A percentile compares a stretch with the other conserved stretches of the same genome.
These are phyloP conservation scores for Novumbra hubbsi DNA, from an alignment of 2,797 vertebrate species.

Conservation along the genomic window DNA sequence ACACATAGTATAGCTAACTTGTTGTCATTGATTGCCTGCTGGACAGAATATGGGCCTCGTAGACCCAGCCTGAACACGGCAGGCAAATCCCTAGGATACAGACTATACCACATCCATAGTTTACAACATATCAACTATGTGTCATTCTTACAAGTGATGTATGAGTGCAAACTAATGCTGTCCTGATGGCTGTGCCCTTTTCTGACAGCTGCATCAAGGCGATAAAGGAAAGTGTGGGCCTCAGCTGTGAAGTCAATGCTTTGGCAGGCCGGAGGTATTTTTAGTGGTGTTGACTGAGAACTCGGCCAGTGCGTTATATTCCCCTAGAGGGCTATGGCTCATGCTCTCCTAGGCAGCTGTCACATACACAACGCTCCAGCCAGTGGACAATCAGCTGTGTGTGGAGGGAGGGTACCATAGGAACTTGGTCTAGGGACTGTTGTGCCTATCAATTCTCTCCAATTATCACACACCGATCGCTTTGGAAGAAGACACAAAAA, in stretches of 20 bases:
- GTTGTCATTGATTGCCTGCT: neutral
- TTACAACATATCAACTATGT: neutral
- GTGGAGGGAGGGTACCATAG: conserved; percentile 53
- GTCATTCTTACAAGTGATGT: neutral
- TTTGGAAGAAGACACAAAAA: conserved; percentile 41
- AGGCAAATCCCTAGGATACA: neutral
- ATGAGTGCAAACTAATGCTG: neutral
- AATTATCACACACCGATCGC: conserved; percentile 68
- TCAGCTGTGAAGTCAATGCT: conserved; percentile 29
- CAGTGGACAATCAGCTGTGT: conserved; percentile 50
- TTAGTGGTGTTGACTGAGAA: conserved; percentile 63
- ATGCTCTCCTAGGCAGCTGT: conserved; percentile 60
- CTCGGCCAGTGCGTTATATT: conserved; percentile 31
- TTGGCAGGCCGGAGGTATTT: conserved; percentile 56
- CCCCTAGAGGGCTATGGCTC: conserved; percentile 40
- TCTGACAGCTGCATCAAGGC: neutral
- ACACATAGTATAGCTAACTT: neutral
- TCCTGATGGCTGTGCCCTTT: conserved; percentile 6
- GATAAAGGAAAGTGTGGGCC: neutral
- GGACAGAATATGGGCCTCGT: neutral
- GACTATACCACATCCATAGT: neutral
- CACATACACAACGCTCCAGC: conserved; percentile 46
- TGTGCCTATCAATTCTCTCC: conserved; percentile 56
- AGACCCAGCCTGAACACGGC: neutral
- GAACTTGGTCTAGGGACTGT: conserved; percentile 46